phyloP scores from a whole-genome alignment of 1,140 invertebrate species.

The Acromyrmex echinatior region DNA sequence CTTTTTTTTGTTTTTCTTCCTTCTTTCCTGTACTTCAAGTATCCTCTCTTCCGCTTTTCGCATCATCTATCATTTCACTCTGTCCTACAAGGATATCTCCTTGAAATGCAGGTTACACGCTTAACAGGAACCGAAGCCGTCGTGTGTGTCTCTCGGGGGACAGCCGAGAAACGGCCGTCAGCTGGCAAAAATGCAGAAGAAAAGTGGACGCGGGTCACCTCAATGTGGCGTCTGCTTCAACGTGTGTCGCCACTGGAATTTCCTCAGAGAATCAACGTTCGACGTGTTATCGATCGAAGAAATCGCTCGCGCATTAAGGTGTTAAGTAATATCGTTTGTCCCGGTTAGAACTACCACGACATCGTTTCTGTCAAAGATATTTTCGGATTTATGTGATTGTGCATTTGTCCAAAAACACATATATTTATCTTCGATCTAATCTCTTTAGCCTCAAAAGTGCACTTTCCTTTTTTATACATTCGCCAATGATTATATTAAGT shows the following conservation, averaged over 20 bases:
- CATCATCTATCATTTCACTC: constrained; percentile 66
- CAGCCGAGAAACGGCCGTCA: constrained; percentile 68
- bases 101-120: constrained; percentile 57
- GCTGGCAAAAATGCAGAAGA: constrained; percentile 70
- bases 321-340: constrained; percentile 66
- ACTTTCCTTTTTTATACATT: background rate
- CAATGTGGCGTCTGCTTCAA: constrained; percentile 35
- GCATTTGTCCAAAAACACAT: background rate
- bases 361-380: constrained; percentile 2
- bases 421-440: background rate
- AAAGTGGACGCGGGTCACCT: constrained; percentile 60
- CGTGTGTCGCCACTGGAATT: constrained; percentile 64
- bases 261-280: constrained; percentile 32
- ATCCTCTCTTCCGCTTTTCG: constrained; percentile 37
- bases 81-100: background rate
- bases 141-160: constrained; percentile 42
- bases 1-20: constrained; percentile 2
- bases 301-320: constrained; percentile 39
- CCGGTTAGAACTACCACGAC: background rate
- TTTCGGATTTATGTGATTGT: background rate
- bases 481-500: background rate
- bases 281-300: constrained; percentile 65
- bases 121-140: constrained; percentile 52
- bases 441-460: background rate
- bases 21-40: constrained; percentile 10